Base-by-base conservation (phyloP, 1,140 invertebrate species). In the Colletes latitarsis region DNA sequence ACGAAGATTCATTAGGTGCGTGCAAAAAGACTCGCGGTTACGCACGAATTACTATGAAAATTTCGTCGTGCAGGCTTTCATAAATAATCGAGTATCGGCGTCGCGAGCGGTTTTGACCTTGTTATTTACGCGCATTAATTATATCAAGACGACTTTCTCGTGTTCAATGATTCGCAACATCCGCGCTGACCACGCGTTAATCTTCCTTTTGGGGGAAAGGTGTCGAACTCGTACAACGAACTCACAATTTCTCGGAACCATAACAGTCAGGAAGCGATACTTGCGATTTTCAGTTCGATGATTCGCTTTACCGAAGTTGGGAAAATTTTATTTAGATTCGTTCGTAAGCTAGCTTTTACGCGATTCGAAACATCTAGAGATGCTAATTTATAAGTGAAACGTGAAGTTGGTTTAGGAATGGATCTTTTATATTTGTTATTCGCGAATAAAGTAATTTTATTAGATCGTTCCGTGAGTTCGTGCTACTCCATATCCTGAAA, bases 141-240 rank as follows among this genome's bases (percentile, higher is more conserved):
- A 46, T 30, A 6, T 6, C 19, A 14, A 10, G 12, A 49, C 9
- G n/a, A 66, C 62, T 74, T 60, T 74, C 62, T 57, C 62, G 15
- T 52, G 14, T 14, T 10, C 43, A 6, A 4, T 55, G 49, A 78
- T 72, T 46, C 60, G 30, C 39, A 10, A 17, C 30, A 63, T 4
- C 55, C 3, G 10, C n/a, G n/a, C 30, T 30, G 58, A 17, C 6
- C 62, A 30, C 76, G 1, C 4, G 30, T 62, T 39, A 70, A 53
- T 63, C 46, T 12, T 46, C 57, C 19, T 52, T 55, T 15, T 53
- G 30, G 46, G 43, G 15, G 39, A 78, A 71, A 49, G 57, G 76
- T 55, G 67, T 68, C 10, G 19, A 49, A 71, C 53, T 12, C 10
- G 17, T 12, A 49, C 63, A 4, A 62, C 9, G 46, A 17, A 19